Evolutionary conservation across 2,113 vertebrate species (phyloP).

Genomic region (Pimephales promelas): DNA sequence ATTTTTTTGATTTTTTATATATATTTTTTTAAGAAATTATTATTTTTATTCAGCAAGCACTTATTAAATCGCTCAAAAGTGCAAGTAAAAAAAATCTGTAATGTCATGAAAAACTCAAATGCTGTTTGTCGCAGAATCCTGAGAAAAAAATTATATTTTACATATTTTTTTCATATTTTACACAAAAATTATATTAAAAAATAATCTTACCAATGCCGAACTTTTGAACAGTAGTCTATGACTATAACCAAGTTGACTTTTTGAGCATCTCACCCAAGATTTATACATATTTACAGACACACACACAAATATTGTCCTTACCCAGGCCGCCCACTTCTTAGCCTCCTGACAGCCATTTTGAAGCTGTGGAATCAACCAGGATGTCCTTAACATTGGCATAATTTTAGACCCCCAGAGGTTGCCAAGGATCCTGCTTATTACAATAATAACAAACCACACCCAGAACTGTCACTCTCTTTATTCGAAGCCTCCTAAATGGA

Average conservation of each 20-base stretch:
- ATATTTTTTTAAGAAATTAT: not conserved
- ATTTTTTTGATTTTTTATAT: not conserved
- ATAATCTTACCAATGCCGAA: too few species aligned
- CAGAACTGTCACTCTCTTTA: not conserved
- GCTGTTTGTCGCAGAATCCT: not conserved
- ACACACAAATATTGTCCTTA: slow-evolving; percentile 50
- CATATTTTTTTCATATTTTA: too few species aligned
- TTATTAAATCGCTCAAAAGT: not conserved
- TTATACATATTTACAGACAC: not conserved
- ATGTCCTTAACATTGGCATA: slow-evolving; percentile 59
- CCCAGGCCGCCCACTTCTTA: slow-evolving; percentile 63
- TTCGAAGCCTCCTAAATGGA: not conserved
- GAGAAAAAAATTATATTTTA: too few species aligned
- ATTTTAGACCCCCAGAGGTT: slow-evolving; percentile 60
- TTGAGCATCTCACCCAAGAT: not conserved
- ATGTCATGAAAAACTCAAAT: not conserved
- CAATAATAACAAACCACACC: slow-evolving; percentile 3
- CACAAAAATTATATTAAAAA: too few species aligned
- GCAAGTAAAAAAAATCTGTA: too few species aligned
- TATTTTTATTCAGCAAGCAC: not conserved
- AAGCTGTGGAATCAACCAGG: slow-evolving; percentile 58
- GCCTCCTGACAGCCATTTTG: slow-evolving; percentile 55
- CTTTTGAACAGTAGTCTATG: not conserved
- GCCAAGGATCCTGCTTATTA: slow-evolving; percentile 61
- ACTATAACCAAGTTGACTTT: not conserved